A percentile compares a stretch with the other conserved stretches of the same genome.
Conservation (phyloP, 2,888 invertebrate genomes). For the Epistrophe grossulariae region DNA sequence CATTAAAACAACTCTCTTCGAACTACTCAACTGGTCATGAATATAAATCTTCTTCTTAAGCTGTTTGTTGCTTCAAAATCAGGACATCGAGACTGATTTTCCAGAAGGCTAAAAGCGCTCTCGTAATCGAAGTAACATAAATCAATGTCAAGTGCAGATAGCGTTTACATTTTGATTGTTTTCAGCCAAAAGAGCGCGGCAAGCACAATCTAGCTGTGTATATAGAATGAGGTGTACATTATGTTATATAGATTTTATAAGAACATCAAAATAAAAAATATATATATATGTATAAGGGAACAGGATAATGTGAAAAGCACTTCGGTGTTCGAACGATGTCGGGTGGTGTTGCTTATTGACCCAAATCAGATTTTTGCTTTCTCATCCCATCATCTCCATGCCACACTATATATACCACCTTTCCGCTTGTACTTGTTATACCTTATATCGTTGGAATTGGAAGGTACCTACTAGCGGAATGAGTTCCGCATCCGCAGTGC, state of each 20-base stretch:
- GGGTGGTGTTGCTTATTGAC: constrained; percentile 54
- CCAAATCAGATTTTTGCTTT: constrained; percentile 52
- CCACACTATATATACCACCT: not conserved
- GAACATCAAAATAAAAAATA: not conserved
- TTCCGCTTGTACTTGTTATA: constrained; percentile 13
- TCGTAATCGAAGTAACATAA: constrained; percentile 74
- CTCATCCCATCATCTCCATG: constrained; percentile 32
- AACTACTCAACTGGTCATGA: constrained; percentile 75
- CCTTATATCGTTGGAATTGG: not conserved
- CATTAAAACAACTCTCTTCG: constrained; percentile 74
- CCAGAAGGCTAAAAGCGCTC: constrained; percentile 67
- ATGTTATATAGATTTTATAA: constrained; percentile 40
- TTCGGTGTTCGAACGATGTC: constrained; percentile 43
- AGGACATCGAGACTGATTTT: constrained; percentile 74
- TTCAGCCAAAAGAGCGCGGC: constrained; percentile 39
- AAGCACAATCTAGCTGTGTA: constrained; percentile 23
- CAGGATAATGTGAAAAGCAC: constrained; percentile 57
- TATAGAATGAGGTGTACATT: constrained; percentile 48
- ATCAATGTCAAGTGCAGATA: constrained; percentile 75
- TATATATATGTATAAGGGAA: constrained; percentile 21
- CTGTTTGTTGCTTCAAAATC: constrained; percentile 74
- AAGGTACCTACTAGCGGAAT: not conserved
- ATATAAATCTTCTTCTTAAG: constrained; percentile 75
- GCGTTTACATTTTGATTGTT: constrained; percentile 75
- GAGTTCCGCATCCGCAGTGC: constrained; percentile 50